Percentiles rank a stretch among this genome's conserved stretches.
Evolutionary conservation across 2,797 vertebrate genomes (phyloP).

Genomic region (Syndactyla subalaris): DNA sequence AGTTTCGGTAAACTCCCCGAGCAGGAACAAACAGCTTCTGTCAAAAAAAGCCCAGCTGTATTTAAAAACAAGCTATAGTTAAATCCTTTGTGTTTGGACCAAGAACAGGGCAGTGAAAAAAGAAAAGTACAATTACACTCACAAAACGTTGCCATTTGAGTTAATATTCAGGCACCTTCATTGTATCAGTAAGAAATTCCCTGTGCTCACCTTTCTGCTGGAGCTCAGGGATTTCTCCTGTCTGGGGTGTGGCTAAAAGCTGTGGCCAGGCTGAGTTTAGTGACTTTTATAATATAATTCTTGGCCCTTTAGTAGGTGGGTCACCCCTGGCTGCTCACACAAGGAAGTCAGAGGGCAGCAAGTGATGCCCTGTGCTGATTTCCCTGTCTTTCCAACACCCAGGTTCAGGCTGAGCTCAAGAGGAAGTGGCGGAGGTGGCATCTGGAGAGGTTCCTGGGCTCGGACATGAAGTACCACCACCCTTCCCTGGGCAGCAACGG

Average conservation of each 20-base stretch:
- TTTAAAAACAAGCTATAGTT: not conserved
- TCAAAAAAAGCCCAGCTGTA: not conserved
- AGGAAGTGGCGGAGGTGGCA: constrained; percentile 96
- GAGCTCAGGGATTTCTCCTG: not conserved
- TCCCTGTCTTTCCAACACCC: not conserved
- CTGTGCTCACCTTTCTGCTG: not conserved
- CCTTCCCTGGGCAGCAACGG: constrained; percentile 90
- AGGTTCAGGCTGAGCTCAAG: constrained; percentile 96
- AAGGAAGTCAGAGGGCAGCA: not conserved
- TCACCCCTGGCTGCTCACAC: not conserved
- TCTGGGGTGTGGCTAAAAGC: not conserved
- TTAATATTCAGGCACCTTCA: not conserved
- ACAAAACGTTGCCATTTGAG: not conserved
- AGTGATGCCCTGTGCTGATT: not conserved
- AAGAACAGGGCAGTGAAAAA: not conserved
- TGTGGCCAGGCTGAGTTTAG: not conserved
- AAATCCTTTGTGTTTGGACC: not conserved
- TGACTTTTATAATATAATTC: not conserved
- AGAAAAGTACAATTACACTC: not conserved
- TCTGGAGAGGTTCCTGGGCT: constrained; percentile 86
- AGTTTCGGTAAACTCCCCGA: not conserved
- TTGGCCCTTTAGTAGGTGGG: not conserved
- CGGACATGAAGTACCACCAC: constrained; percentile 90
- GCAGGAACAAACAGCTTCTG: not conserved
- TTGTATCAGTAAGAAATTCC: not conserved